Evolutionary conservation across 2,797 vertebrate species (phyloP).

Genomic region (Xiphorhynchus erythropygius): DNA sequence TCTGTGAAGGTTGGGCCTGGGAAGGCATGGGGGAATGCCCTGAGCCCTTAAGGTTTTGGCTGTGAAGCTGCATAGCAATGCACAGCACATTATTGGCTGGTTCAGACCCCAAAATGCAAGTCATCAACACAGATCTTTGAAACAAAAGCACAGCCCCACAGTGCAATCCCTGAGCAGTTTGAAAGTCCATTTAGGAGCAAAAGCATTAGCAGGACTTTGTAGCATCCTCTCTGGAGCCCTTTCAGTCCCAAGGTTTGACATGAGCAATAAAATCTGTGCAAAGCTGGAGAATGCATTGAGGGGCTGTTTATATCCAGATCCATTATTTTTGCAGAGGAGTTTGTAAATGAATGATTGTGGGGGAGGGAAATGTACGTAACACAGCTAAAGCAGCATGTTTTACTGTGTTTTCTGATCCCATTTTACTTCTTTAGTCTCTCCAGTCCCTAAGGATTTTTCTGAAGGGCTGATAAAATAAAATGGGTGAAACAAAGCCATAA

Average conservation of each 20-base stretch:
- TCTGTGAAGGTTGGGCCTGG: background rate
- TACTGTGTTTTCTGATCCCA: constrained; percentile 77
- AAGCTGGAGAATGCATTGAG: constrained; percentile 30
- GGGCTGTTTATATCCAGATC: background rate
- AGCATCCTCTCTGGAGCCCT: background rate
- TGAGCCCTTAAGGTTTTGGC: background rate
- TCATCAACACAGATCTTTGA: background rate
- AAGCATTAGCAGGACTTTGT: background rate
- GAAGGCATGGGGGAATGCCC: background rate
- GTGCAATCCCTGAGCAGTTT: background rate
- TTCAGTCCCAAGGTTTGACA: background rate
- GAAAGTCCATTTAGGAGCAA: constrained; percentile 5
- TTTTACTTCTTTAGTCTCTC: constrained; percentile 72
- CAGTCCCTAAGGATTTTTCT: constrained; percentile 74
- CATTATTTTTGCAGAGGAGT: constrained; percentile 43
- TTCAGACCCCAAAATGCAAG: background rate
- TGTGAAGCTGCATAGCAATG: background rate
- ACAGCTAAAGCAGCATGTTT: constrained; percentile 53
- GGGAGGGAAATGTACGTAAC: constrained; percentile 37
- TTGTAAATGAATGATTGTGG: constrained; percentile 57
- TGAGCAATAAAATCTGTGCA: constrained; percentile 19
- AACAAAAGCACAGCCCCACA: background rate
- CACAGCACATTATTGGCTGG: background rate
- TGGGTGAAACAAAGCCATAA: constrained; percentile 86
- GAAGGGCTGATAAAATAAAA: constrained; percentile 83